Conservation (phyloP, 2,797 vertebrate species). For the Diplodus sargus region DNA sequence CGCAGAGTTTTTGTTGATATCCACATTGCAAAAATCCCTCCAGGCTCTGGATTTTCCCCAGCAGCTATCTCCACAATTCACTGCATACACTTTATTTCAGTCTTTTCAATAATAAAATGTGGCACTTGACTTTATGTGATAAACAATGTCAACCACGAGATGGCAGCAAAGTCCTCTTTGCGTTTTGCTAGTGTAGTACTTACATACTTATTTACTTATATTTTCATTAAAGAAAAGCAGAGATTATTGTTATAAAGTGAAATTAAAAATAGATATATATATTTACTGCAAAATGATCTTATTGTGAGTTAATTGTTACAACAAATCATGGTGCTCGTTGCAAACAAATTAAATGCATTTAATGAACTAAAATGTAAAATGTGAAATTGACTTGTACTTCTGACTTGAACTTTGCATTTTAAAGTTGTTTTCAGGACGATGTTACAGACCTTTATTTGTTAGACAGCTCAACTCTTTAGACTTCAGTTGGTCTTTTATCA, state of each 20-base stretch:
- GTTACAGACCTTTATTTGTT: neutral
- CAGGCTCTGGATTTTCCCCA: neutral
- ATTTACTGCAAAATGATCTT: neutral
- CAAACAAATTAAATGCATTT: neutral
- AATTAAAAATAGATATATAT: too few species aligned
- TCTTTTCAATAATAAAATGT: neutral
- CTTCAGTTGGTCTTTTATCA: neutral
- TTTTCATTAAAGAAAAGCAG: neutral
- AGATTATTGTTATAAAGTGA: neutral
- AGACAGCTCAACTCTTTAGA: neutral
- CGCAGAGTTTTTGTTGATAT: neutral
- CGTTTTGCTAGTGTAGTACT: neutral
- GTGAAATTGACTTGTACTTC: neutral
- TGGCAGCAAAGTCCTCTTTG: constrained; percentile 38
- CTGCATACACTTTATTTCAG: neutral
- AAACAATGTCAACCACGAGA: constrained; percentile 28
- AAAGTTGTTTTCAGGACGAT: neutral
- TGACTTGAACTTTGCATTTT: neutral
- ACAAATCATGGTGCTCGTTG: neutral
- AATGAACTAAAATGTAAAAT: neutral
- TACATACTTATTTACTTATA: too few species aligned
- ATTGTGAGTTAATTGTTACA: neutral
- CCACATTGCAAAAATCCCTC: neutral
- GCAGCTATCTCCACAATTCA: neutral
- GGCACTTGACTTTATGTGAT: neutral